Evolutionary conservation across 2,113 vertebrate genomes (phyloP).

Genomic region (Thryonomys swinderianus): DNA sequence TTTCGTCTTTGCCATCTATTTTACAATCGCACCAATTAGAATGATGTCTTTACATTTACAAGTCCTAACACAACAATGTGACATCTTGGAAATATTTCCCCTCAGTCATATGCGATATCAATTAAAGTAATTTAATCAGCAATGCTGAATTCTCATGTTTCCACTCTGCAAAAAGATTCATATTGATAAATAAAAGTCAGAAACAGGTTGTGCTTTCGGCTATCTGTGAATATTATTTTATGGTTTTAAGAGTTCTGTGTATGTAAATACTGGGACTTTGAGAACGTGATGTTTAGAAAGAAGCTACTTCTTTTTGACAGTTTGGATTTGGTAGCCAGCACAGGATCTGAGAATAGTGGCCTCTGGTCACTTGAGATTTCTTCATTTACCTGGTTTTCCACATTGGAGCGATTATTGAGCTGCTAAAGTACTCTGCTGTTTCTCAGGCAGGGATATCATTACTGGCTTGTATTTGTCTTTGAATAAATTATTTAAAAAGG

Average conservation of each 20-base stretch:
- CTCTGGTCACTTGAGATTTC: neutral
- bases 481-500: neutral
- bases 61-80: neutral
- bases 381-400: neutral
- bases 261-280: neutral
- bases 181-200: neutral
- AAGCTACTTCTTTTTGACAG: neutral
- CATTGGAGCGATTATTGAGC: rapidly evolving
- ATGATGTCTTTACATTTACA: neutral
- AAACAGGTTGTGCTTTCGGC: neutral
- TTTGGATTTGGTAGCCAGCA: neutral
- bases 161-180: neutral
- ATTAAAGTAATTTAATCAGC: neutral
- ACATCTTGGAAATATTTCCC: neutral
- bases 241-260: neutral
- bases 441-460: neutral
- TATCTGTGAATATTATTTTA: neutral
- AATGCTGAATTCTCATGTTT: neutral
- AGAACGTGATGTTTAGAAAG: neutral
- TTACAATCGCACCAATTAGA: neutral
- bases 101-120: neutral
- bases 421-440: rapidly evolving
- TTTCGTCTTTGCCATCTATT: neutral
- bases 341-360: neutral
- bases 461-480: conserved; percentile 1